A percentile compares a stretch with the other conserved stretches of the same genome.
Evolutionary conservation across 2,113 vertebrate species (phyloP).

Genomic region (Hemiprocne comata): DNA sequence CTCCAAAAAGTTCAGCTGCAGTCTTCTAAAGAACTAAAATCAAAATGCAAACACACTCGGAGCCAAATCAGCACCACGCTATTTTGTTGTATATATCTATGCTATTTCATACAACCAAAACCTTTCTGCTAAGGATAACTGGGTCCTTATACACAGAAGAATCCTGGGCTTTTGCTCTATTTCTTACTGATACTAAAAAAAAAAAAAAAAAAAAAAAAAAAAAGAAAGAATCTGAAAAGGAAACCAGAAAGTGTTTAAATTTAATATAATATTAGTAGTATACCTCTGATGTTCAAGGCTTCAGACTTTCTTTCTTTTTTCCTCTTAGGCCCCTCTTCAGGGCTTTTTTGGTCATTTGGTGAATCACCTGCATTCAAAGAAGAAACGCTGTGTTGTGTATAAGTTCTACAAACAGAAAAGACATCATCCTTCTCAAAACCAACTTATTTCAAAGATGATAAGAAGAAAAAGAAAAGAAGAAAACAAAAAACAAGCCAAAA

Average conservation of each 20-base stretch:
- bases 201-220: too few species aligned
- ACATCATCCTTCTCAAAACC: conserved; percentile 75
- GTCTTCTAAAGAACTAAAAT: not conserved
- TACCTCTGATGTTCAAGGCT: conserved; percentile 87
- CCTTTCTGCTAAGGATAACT: not conserved
- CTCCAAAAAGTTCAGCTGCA: not conserved
- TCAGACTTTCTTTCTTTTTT: conserved; percentile 76
- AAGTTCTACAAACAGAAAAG: conserved; percentile 84
- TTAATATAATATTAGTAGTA: not conserved
- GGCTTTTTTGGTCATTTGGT: conserved; percentile 56
- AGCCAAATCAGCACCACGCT: not conserved
- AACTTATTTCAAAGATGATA: conserved; percentile 22
- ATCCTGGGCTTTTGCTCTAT: not conserved
- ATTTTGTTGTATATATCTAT: not conserved
- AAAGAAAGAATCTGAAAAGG: not conserved
- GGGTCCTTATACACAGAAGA: not conserved
- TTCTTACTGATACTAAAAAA: not conserved
- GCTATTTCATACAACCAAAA: not conserved
- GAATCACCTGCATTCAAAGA: conserved; percentile 87
- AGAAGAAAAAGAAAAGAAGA: not conserved
- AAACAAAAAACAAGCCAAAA: not conserved
- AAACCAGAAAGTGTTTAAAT: not conserved
- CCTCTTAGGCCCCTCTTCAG: conserved; percentile 45
- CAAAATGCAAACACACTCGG: not conserved
- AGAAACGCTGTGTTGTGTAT: conserved; percentile 88